phyloP scores from a whole-genome alignment of 1,140 invertebrate genomes.

The Leptinotarsa texana region DNA sequence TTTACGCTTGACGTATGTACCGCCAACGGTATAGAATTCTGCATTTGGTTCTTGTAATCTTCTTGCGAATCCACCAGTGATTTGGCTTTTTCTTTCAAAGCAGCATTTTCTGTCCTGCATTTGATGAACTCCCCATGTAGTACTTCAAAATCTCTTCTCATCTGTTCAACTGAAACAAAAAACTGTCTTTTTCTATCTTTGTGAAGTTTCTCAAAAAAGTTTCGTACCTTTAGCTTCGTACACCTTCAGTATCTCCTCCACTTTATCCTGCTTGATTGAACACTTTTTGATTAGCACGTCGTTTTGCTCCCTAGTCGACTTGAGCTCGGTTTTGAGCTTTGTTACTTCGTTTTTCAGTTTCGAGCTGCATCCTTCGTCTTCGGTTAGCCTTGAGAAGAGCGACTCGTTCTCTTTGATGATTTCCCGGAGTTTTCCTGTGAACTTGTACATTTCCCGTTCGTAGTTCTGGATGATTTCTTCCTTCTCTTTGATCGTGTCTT shows the following conservation, averaged over 20 bases:
- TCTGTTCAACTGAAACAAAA: constrained; percentile 57
- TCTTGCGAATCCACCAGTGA: constrained; percentile 59
- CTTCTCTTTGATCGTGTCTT: constrained; percentile 69
- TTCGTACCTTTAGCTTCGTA: constrained; percentile 62
- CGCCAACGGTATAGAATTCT: constrained; percentile 60
- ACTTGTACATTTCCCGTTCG: constrained; percentile 64
- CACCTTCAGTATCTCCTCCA: constrained; percentile 62
- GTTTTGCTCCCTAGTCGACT: constrained; percentile 64
- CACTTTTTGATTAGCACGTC: constrained; percentile 61
- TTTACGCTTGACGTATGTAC: constrained; percentile 63
- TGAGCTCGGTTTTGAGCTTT: constrained; percentile 59
- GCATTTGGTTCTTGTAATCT: constrained; percentile 59
- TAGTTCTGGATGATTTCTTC: constrained; percentile 66
- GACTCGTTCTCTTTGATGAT: constrained; percentile 67
- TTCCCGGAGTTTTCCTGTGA: constrained; percentile 64
- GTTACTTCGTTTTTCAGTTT: constrained; percentile 58
- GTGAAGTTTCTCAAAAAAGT: no score
- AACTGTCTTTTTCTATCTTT: not conserved
- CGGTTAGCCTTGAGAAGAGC: constrained; percentile 56
- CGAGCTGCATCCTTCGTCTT: constrained; percentile 61
- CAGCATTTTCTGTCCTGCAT: constrained; percentile 61
- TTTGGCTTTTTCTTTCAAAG: constrained; percentile 61
- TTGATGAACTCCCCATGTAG: constrained; percentile 61
- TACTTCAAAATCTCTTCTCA: constrained; percentile 64
- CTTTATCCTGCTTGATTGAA: constrained; percentile 62